Evolutionary conservation across 2,888 invertebrate genomes (phyloP).

Genomic region (Arrhopalites spinosus): DNA sequence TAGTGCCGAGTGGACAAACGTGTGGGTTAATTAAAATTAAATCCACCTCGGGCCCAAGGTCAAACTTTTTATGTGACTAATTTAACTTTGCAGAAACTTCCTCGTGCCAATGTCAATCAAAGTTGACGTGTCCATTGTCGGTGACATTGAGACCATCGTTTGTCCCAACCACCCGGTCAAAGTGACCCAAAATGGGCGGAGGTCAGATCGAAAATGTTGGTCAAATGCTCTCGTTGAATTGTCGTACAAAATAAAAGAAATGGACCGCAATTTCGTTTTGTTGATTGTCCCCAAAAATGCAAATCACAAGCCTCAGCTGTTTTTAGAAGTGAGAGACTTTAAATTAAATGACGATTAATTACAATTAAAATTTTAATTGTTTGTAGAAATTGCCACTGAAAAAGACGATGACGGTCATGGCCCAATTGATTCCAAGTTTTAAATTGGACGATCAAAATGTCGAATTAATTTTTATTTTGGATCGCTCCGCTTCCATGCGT

Average conservation of each 20-base stretch:
- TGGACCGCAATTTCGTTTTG: constrained; percentile 59
- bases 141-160: constrained; percentile 47
- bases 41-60: constrained; percentile 50
- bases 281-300: constrained; percentile 60
- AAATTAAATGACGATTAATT: no score
- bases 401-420: constrained; percentile 40
- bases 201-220: constrained; percentile 45
- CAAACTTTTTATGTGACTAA: constrained; percentile 24
- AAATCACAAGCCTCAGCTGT: constrained; percentile 61
- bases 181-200: constrained; percentile 31
- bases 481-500: constrained; percentile 61
- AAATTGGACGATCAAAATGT: constrained; percentile 56
- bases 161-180: constrained; percentile 50
- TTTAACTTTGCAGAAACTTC: neutral
- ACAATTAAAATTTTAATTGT: no score
- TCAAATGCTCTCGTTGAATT: constrained; percentile 44
- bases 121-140: constrained; percentile 49
- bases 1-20: no score
- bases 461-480: constrained; percentile 59
- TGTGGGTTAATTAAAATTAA: no score
- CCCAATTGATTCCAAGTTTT: constrained; percentile 60
- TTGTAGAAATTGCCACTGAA: no score
- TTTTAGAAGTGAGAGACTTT: constrained; percentile 61
- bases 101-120: constrained; percentile 44
- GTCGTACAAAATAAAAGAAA: constrained; percentile 40